A percentile compares a stretch with the other conserved stretches of the same genome.
Conservation (phyloP, 2,888 invertebrate species). For the Drosophila neonasuta region DNA sequence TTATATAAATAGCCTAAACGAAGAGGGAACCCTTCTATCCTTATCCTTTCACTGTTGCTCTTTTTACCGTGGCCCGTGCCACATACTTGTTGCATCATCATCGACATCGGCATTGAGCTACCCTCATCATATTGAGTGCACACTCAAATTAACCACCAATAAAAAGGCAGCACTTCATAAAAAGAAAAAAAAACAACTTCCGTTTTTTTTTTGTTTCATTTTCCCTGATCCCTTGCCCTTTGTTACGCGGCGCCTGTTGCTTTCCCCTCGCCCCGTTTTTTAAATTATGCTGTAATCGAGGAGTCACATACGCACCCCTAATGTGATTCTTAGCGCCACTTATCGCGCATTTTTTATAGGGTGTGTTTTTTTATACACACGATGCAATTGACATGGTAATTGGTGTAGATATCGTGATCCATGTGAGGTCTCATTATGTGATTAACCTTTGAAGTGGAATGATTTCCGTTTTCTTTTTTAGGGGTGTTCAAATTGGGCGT, state of each 20-base stretch:
- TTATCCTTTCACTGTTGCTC: constrained; percentile 26
- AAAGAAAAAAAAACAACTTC: constrained; percentile 68
- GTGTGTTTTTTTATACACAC: constrained; percentile 48
- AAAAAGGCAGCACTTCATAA: constrained; percentile 77
- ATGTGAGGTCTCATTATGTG: constrained; percentile 47
- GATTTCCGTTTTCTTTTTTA: constrained; percentile 10
- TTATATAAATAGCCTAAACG: constrained; percentile 50
- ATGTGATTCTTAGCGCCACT: constrained; percentile 78
- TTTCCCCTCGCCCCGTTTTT: constrained; percentile 52
- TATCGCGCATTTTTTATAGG: constrained; percentile 62
- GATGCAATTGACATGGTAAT: constrained; percentile 60
- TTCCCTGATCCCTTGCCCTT: constrained; percentile 30
- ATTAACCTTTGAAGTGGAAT: constrained; percentile 50
- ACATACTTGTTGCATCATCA: constrained; percentile 65
- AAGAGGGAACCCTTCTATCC: constrained; percentile 55
- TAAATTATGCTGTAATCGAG: constrained; percentile 75
- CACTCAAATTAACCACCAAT: constrained; percentile 79
- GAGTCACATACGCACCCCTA: constrained; percentile 71
- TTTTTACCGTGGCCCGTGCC: constrained; percentile 10
- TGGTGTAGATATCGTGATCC: constrained; percentile 42
- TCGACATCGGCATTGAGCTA: constrained; percentile 42
- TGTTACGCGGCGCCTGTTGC: constrained; percentile 51
- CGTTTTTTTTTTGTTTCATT: constrained; percentile 59
- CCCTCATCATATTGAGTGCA: constrained; percentile 71
- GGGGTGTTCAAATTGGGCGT: constrained; percentile 34